phyloP scores from a whole-genome alignment of 2,888 invertebrate species.

The Dinocampus coccinellae region DNA sequence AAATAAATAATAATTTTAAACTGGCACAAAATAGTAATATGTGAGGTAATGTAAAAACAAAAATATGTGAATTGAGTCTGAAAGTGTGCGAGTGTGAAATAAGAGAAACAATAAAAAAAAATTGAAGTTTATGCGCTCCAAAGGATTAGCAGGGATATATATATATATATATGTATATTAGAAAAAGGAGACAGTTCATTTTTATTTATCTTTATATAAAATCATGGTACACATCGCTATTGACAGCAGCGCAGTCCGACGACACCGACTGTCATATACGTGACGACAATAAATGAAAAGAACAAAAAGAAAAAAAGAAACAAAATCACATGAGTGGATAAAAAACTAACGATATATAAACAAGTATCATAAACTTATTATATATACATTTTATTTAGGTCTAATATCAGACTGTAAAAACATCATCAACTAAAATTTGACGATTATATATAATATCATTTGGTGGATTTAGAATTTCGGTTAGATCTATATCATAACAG shows the following conservation, averaged over 20 bases:
- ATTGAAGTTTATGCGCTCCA: background rate
- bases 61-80: background rate
- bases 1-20: background rate
- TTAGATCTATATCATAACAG: too few species aligned
- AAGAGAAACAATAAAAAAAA: background rate
- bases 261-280: background rate
- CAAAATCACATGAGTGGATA: too few species aligned
- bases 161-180: background rate
- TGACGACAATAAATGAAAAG: background rate
- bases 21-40: background rate
- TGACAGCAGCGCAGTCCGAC: background rate
- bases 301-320: background rate
- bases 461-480: background rate
- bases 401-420: background rate
- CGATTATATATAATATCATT: too few species aligned
- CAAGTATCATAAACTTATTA: background rate
- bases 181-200: background rate
- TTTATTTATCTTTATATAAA: background rate
- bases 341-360: background rate
- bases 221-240: background rate
- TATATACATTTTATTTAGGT: too few species aligned
- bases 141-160: background rate
- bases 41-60: background rate
- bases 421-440: background rate
- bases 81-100: background rate